Conservation (phyloP, 2,113 vertebrate species). For the Pedionomus torquatus region DNA sequence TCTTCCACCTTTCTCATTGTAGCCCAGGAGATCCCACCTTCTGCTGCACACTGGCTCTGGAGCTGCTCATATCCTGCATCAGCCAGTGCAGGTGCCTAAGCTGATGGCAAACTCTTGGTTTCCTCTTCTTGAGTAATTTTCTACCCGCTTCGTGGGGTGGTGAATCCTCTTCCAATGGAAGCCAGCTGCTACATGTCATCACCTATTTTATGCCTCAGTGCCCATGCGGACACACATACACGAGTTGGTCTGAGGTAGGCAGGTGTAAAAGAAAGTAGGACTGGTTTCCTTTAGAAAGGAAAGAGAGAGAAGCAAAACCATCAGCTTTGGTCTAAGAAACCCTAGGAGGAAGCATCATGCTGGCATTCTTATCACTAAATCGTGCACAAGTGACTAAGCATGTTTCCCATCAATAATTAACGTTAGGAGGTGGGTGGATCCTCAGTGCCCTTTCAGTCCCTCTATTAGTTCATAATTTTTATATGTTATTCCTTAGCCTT, state of each 20-base stretch:
- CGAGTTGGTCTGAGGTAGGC: neutral
- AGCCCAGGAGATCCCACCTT: neutral
- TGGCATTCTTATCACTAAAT: neutral
- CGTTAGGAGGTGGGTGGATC: neutral
- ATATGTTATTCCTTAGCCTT: neutral
- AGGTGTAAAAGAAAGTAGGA: neutral
- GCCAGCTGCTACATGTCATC: neutral
- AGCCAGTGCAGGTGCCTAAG: neutral
- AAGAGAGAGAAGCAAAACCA: neutral
- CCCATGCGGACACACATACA: neutral
- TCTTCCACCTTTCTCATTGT: neutral
- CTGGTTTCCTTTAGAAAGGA: neutral
- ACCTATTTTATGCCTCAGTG: neutral
- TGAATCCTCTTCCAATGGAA: neutral
- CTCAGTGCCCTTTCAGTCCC: neutral
- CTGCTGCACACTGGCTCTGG: neutral
- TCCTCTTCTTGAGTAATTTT: neutral
- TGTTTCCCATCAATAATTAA: neutral
- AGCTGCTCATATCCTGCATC: neutral
- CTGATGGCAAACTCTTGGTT: neutral
- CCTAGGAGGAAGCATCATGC: neutral
- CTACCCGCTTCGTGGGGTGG: accelerated
- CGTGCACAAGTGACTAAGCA: neutral
- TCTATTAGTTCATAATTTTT: constrained; percentile 29
- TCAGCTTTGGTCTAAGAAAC: neutral